These are phyloP conservation scores for Malurus alboscapulatus DNA, from an alignment of 2,113 vertebrate genomes.

Conservation along the genomic window DNA sequence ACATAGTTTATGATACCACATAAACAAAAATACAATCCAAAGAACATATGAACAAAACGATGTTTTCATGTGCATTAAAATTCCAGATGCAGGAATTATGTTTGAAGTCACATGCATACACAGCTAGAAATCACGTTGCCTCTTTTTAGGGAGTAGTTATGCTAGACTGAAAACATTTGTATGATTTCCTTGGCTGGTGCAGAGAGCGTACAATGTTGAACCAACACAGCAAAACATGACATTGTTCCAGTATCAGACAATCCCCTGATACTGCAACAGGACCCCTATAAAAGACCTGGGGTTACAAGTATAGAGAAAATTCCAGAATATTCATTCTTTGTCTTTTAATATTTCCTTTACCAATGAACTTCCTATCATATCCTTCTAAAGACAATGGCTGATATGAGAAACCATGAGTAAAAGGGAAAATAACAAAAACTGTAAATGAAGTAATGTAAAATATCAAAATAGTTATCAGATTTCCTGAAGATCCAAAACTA, in stretches of 20 bases:
- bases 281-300: background rate
- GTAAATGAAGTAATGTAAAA: conserved; percentile 66
- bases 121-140: background rate
- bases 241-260: background rate
- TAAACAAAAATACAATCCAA: conserved; percentile 39
- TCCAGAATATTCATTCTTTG: background rate
- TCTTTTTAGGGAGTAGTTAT: background rate
- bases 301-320: background rate
- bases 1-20: conserved; percentile 40
- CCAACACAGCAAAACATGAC: background rate
- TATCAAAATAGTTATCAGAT: conserved; percentile 66
- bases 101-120: conserved; percentile 12
- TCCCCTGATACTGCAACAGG: background rate
- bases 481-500: conserved; percentile 58
- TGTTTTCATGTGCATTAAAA: background rate
- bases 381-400: conserved; percentile 24
- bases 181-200: conserved; percentile 21
- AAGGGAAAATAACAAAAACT: conserved; percentile 54
- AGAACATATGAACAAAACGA: conserved; percentile 24
- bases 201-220: background rate
- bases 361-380: background rate
- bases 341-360: background rate
- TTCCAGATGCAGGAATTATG: background rate
- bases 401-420: conserved; percentile 62
- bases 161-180: background rate